phyloP scores from a whole-genome alignment of 1,140 invertebrate species.

The Drosophila sturtevanti region DNA sequence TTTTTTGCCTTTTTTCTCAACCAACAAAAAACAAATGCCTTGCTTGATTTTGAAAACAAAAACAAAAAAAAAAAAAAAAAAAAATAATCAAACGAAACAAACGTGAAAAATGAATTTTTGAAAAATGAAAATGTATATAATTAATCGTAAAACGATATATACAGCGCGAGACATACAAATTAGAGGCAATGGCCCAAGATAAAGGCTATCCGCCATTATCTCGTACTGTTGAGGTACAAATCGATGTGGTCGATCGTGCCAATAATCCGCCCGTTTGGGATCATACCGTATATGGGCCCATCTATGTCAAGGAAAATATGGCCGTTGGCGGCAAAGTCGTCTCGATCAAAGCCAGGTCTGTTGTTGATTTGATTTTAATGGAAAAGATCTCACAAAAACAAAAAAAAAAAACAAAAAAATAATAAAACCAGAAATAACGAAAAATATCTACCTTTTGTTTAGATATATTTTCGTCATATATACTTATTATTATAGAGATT shows the following conservation, averaged over 20 bases:
- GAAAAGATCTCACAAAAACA: slow-evolving; percentile 49
- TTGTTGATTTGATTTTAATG: slow-evolving; percentile 78
- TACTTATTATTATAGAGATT: background rate
- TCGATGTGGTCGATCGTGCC: slow-evolving; percentile 98
- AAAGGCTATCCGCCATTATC: slow-evolving; percentile 96
- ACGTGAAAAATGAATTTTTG: slow-evolving; percentile 30
- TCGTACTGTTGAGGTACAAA: slow-evolving; percentile 97
- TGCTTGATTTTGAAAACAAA: slow-evolving; percentile 66
- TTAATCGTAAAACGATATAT: slow-evolving; percentile 58
- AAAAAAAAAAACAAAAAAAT: slow-evolving; percentile 31
- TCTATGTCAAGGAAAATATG: slow-evolving; percentile 98
- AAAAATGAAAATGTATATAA: slow-evolving; percentile 41
- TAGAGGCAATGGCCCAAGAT: slow-evolving; percentile 98
- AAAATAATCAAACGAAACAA: no score
- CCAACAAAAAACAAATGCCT: slow-evolving; percentile 27
- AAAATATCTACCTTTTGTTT: slow-evolving; percentile 65
- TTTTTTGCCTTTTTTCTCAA: slow-evolving; percentile 75
- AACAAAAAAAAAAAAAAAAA: no score
- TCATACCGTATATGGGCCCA: slow-evolving; percentile 96
- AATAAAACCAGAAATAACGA: slow-evolving; percentile 28
- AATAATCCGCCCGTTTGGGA: slow-evolving; percentile 99
- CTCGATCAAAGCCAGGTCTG: slow-evolving; percentile 98
- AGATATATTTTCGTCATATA: slow-evolving; percentile 45
- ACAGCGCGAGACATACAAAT: slow-evolving; percentile 97
- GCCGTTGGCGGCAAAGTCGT: slow-evolving; percentile 97